A percentile compares a stretch with the other conserved stretches of the same genome.
These are phyloP conservation scores for Lepidotrigona ventralis DNA, from an alignment of 1,140 invertebrate genomes.

Conservation along the genomic window DNA sequence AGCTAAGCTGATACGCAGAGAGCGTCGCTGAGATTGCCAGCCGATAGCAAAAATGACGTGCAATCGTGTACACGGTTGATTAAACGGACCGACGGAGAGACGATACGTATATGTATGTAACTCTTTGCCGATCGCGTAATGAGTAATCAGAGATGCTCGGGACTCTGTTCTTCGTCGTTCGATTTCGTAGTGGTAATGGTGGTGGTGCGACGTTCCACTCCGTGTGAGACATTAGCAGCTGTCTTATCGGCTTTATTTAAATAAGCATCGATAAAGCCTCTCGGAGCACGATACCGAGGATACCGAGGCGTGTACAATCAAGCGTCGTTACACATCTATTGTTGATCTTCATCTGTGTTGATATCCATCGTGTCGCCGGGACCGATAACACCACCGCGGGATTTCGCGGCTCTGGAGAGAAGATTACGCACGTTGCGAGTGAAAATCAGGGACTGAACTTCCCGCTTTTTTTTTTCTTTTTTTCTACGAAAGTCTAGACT, in stretches of 20 bases:
- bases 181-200: neutral
- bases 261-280: neutral
- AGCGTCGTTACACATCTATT: too few relatives aligned
- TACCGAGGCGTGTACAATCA: conserved; percentile 5
- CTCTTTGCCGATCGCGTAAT: neutral
- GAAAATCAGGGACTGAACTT: too few relatives aligned
- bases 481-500: neutral
- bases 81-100: neutral
- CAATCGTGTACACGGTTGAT: neutral
- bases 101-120: neutral
- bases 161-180: neutral
- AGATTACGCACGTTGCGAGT: too few relatives aligned
- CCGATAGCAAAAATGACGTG: conserved; percentile 19
- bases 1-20: neutral
- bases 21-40: neutral
- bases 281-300: neutral
- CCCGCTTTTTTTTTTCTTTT: too few relatives aligned
- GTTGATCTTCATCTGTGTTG: neutral
- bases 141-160: neutral
- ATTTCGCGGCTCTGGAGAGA: neutral
- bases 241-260: conserved; percentile 23
- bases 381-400: neutral
- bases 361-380: neutral
- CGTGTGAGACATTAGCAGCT: neutral
- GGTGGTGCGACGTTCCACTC: neutral